Evolutionary conservation across 2,888 invertebrate species (phyloP), one percentile per base, ranked within the genome.

Genomic region (Trachelus iudaicus): DNA sequence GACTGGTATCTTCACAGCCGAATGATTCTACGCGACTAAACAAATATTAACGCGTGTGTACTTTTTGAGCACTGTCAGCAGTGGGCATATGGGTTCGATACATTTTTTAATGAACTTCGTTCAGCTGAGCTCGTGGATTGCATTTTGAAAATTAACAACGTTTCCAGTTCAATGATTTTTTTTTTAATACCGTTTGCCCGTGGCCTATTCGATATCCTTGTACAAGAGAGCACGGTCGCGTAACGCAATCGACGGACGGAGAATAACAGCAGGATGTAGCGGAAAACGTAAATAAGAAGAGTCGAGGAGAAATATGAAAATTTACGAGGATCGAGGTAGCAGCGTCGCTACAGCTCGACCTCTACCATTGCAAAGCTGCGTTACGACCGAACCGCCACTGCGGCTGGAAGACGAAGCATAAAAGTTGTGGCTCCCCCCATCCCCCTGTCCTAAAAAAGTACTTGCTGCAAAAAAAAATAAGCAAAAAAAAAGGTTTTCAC

Each of bases 291-390:
- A 56, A 23, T 56, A 56, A 56, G 56, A 56, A 23, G 15, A 56
- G 56, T 56, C 23, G 56, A 56, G 9, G 9, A 23, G 23, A 23
- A 56, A 56, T 56, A 23, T 56, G 56, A 56, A 56, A 56, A 56
- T 56, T 56, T 56, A 56, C 56, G 56, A 56, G 56, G 56, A 34
- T 56, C 73, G 56, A 76, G 78, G 75, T 78, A 34, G 76, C 76
- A 35, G 73, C 76, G 68, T 76, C 76, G 76, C 78, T 40, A 15
- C 3, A 37, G 13, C 37, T 13, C 37, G 37, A 37, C 13, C 37
- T 37, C 4, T 37, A 37, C 37, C 13, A 9, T 56, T 56, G 56
- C 56, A 23, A 56, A 56, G 23, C 23, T 56, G 23, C 23, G 56
- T 56, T 56, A 56, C 56, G 56, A 23, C 23, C 56, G 56, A 56